Conservation (phyloP, 2,113 vertebrate species). For the Callorhinus ursinus region DNA sequence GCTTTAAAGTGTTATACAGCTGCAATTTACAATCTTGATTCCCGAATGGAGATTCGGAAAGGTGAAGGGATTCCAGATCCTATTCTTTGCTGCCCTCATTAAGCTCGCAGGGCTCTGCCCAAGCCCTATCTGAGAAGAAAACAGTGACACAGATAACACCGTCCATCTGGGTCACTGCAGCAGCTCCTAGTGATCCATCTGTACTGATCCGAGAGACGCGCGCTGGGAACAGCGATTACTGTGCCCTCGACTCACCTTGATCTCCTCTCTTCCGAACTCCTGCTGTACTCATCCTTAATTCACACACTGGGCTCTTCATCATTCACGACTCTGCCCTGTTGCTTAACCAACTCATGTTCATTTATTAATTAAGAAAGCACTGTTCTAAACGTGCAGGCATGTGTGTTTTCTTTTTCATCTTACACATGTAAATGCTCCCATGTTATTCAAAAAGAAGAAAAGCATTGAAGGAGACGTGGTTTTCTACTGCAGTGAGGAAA, state of each 20-base stretch:
- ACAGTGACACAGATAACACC: conserved; percentile 74
- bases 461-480: neutral
- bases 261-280: neutral
- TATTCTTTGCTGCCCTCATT: conserved; percentile 72
- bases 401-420: neutral
- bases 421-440: neutral
- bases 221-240: neutral
- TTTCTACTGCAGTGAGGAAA: neutral
- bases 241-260: neutral
- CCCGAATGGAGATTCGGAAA: conserved; percentile 7
- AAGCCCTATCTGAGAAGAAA: conserved; percentile 52
- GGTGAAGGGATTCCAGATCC: conserved; percentile 6
- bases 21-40: conserved; percentile 36
- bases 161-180: conserved; percentile 76
- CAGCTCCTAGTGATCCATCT: conserved; percentile 60
- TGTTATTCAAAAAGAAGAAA: neutral
- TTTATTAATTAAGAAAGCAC: neutral
- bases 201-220: neutral
- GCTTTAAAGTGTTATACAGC: neutral
- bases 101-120: conserved; percentile 27
- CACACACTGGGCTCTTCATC: neutral
- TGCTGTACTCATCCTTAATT: too few relatives aligned
- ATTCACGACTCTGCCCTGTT: neutral
- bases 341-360: neutral
- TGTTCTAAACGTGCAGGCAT: neutral